Evolutionary conservation across 2,797 vertebrate genomes (phyloP).

Genomic region (Falco rusticolus): DNA sequence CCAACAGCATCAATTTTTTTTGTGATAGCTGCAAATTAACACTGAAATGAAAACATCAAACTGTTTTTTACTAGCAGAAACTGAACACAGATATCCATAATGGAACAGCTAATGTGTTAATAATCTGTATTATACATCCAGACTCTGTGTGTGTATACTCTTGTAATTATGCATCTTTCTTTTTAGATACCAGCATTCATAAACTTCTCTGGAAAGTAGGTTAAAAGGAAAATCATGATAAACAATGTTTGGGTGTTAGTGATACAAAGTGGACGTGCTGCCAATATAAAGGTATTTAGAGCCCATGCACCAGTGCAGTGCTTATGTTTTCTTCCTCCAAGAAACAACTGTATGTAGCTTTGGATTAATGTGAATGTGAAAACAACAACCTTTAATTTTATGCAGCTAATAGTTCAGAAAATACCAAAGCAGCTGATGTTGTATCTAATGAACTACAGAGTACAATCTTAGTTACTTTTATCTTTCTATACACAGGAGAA

Average conservation of each 20-base stretch:
- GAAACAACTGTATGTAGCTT: background rate
- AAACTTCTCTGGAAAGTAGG: background rate
- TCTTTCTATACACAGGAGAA: background rate
- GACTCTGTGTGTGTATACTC: background rate
- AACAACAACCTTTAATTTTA: slow-evolving; percentile 1
- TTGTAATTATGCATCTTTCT: background rate
- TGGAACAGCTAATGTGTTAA: background rate
- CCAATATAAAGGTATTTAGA: background rate
- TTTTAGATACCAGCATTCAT: background rate
- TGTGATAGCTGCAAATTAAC: background rate
- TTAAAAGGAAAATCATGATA: slow-evolving; percentile 2
- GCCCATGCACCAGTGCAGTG: background rate
- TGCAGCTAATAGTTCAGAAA: slow-evolving; percentile 6
- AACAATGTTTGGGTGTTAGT: background rate
- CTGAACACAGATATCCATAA: background rate
- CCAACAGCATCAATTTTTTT: background rate
- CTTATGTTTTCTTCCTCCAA: background rate
- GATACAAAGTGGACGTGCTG: background rate
- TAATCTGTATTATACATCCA: background rate
- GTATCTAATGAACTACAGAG: background rate
- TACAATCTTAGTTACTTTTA: background rate
- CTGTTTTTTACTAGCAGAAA: background rate
- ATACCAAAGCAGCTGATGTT: background rate
- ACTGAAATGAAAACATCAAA: background rate
- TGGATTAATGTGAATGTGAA: background rate